Percentiles rank a stretch among this genome's conserved stretches.
phyloP scores from a whole-genome alignment of 2,888 invertebrate species.

The Amorpha juglandis region DNA sequence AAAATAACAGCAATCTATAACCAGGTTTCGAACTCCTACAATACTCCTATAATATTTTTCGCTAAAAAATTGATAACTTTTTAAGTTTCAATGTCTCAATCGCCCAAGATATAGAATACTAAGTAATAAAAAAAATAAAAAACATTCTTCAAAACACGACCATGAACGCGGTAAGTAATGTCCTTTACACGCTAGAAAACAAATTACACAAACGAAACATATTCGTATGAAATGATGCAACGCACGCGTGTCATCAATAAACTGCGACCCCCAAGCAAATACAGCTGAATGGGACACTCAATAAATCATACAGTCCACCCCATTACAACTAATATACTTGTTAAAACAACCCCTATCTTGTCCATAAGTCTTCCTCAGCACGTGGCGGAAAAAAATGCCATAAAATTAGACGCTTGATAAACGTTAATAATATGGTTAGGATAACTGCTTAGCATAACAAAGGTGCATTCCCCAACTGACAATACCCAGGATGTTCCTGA shows the following conservation, averaged over 20 bases:
- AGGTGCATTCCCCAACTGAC: conserved; percentile 59
- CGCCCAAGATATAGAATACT: no score
- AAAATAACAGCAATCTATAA: no score
- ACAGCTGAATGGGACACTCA: conserved; percentile 78
- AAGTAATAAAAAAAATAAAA: background rate
- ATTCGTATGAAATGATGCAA: conserved; percentile 34
- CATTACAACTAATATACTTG: conserved; percentile 80
- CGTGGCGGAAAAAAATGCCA: conserved; percentile 60
- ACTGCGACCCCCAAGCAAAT: conserved; percentile 68
- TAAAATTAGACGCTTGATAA: conserved; percentile 69
- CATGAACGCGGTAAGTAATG: background rate
- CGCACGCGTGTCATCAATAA: conserved; percentile 79
- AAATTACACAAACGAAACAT: conserved; percentile 21
- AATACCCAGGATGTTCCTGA: conserved; percentile 72
- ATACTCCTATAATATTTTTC: no score
- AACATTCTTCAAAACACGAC: background rate
- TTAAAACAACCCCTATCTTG: conserved; percentile 83
- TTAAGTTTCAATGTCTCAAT: no score
- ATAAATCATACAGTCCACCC: conserved; percentile 80
- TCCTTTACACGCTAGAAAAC: conserved; percentile 15
- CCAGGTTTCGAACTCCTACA: no score
- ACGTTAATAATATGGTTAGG: conserved; percentile 54
- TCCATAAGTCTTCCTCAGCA: conserved; percentile 63
- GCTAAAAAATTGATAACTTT: no score
- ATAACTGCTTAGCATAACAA: conserved; percentile 80